Evolutionary conservation across 2,888 invertebrate genomes (phyloP), one percentile per base, ranked within the genome.

Genomic region (Eupithecia abbreviata): DNA sequence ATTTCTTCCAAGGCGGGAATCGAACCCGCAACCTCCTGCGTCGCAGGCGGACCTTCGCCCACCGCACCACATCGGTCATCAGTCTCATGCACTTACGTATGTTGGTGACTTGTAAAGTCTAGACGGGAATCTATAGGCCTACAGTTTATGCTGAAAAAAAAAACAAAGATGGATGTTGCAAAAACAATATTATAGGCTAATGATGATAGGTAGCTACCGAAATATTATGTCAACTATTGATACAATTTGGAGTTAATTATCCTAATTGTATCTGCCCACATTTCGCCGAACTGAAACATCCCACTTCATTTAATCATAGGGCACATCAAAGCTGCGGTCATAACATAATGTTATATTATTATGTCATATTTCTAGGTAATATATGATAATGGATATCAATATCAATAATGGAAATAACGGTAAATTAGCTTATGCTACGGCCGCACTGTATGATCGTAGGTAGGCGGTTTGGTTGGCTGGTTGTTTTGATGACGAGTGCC

Each of bases 221-320:
- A 62, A 62, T 62, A 62, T 62, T 30, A 30, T 62, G 30, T 62
- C 62, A 30, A 30, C 30, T 30, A 30, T 30, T 30, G n/a, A 3
- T 58, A 58, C 18, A 58, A 62, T 62, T 62, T 0, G 62, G 62
- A 62, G 62, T 62, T 62, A 62, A 62, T 62, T 30, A 30, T 62
- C 62, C 62, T 62, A 62, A 62, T 58, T 62, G 30, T 62, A 62
- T 30, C 62, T 10, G 62, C 62, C 62, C 62, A 62, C 30, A 30
- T 62, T 62, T 62, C 30, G 30, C 55, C 6, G 13, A 58, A n/a
- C 9, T 18, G 55, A 58, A 18, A 58, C 55, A 58, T 18, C 55
- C 55, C 9, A 58, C 55, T 18, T 58, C 7, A 58, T 18, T 55
- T 58, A 18, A 58, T 18, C 18, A 62, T 58, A 62, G 30, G 30